Evolutionary conservation across 2,113 vertebrate genomes (phyloP).

Genomic region (Cacatua alba): DNA sequence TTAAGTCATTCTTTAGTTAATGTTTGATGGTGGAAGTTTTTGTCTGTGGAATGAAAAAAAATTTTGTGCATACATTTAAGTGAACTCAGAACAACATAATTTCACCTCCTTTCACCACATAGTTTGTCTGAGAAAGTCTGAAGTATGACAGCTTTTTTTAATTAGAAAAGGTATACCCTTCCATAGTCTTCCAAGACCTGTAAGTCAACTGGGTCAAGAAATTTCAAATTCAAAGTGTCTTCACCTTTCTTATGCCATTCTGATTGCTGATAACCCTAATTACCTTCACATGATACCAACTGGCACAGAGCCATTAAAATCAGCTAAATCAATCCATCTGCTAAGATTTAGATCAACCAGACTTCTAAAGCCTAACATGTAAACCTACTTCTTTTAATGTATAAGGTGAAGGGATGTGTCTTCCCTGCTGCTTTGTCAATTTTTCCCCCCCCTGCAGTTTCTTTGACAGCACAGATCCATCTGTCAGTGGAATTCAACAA

Average conservation of each 20-base stretch:
- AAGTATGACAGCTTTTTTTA: neutral
- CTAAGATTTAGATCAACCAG: neutral
- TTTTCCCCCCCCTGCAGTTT: neutral
- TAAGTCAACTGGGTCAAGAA: neutral
- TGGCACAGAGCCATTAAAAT: neutral
- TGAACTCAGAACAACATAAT: neutral
- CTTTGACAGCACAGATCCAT: neutral
- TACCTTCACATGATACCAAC: neutral
- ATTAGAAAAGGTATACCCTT: neutral
- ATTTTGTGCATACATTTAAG: neutral
- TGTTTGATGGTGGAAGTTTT: neutral
- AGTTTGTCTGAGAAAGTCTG: neutral
- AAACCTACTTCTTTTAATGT: neutral
- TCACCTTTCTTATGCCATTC: neutral
- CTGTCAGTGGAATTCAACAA: neutral
- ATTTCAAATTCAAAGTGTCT: neutral
- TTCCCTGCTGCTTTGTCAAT: neutral
- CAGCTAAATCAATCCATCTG: neutral
- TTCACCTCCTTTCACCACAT: neutral
- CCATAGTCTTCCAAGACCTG: neutral
- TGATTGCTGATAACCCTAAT: neutral
- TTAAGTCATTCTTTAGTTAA: neutral
- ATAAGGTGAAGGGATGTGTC: neutral
- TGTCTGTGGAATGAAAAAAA: neutral
- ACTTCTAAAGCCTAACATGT: neutral